Percentiles rank a stretch among this genome's conserved stretches.
These are phyloP conservation scores for Gobius niger DNA, from an alignment of 2,113 vertebrate species.

Conservation along the genomic window DNA sequence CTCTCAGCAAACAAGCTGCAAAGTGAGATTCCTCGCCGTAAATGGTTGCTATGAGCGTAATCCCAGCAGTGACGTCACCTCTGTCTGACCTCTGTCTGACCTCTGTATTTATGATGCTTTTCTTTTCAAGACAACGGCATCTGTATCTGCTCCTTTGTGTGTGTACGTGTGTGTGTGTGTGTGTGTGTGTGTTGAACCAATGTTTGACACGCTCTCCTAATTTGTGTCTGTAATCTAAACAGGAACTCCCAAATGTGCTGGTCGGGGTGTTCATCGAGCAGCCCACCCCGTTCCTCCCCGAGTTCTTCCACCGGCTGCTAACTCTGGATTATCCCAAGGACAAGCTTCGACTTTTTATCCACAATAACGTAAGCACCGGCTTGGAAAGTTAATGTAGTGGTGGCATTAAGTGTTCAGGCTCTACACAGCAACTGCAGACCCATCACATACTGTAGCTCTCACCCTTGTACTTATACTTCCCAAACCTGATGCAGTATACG, in stretches of 20 bases:
- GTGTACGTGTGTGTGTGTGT: conserved; percentile 3
- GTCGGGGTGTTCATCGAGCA: conserved; percentile 95
- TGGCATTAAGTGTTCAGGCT: too few species aligned
- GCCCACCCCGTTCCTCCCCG: conserved; percentile 95
- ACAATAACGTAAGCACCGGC: conserved; percentile 88
- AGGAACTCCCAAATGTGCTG: conserved; percentile 87
- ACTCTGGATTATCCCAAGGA: conserved; percentile 90
- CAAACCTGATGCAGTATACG: background rate
- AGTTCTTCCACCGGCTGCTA: conserved; percentile 87
- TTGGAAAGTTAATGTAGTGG: too few species aligned
- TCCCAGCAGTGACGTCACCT: too few species aligned
- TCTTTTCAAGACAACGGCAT: background rate
- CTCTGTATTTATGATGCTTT: background rate
- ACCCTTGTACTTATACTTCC: too few species aligned
- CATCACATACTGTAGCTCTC: too few species aligned
- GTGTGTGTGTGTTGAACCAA: background rate
- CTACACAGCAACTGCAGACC: too few species aligned
- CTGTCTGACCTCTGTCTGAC: too few species aligned
- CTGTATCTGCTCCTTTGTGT: conserved; percentile 5
- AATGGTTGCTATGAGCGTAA: too few species aligned
- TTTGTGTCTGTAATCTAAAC: conserved; percentile 57
- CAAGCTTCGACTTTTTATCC: conserved; percentile 88
- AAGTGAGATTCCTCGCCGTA: too few species aligned
- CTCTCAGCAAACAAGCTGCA: too few species aligned
- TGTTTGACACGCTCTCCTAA: conserved; percentile 30